Evolutionary conservation across 2,113 vertebrate species (phyloP), one percentile per base, ranked within the genome.

Genomic region (Bos javanicus): DNA sequence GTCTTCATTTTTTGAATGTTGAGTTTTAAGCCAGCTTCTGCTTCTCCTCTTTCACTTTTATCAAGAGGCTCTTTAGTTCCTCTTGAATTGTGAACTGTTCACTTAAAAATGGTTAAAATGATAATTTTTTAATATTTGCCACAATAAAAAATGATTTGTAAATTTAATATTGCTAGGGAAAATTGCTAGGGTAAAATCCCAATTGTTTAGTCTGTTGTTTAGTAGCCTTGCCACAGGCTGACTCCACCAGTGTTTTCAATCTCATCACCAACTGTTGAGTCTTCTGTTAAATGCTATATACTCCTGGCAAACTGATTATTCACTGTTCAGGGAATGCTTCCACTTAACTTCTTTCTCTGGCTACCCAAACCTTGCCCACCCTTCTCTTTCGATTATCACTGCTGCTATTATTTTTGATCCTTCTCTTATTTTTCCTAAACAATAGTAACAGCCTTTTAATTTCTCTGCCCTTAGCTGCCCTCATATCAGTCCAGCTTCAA

Each of bases 71-170:
- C 67, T 74, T 39, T 74, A 39, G 67, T 74, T 39, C 67, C 67
- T 71, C 67, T 36, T 71, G 17, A 71, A 59, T 46, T 54, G 48
- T 84, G 52, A 64, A 87, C 28, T 81, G 7, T 81, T 96, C 26
- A 43, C 15, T 81, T 90, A 46, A 76, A 76, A 94, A 57, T 88
- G 28, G 25, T 76, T 89, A 36, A 95, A 81, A 25, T 60, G 30
- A 13, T 90, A 82, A 62, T 30, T 52, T 71, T 83, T 84, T 50
- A 50, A 54, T 87, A 19, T 81, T 92, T 87, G 62, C 14, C 26
- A 82, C 50, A 96, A 91, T 91, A 91, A 90, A 93, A 95, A 43
- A 39, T 62, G n/a, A 46, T 84, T 80, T 89, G 56, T 46, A 80
- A 87, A 36, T 81, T 80, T 62, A 83, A 56, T 60, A 26, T 85